phyloP scores from a whole-genome alignment of 2,113 vertebrate species.

The Grus americana region DNA sequence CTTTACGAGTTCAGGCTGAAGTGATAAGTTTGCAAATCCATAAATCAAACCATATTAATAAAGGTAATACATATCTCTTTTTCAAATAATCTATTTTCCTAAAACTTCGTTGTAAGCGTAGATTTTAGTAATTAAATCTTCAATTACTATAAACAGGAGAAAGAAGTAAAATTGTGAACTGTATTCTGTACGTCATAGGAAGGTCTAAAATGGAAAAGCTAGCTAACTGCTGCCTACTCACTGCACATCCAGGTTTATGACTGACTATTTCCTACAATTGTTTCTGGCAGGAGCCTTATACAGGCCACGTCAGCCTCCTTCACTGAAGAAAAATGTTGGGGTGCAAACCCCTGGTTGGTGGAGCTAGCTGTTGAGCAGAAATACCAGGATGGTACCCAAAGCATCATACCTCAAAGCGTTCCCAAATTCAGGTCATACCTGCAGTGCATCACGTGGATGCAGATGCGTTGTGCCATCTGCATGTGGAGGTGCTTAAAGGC shows the following conservation, averaged over 20 bases:
- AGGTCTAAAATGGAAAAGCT: neutral
- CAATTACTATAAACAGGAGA: neutral
- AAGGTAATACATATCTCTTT: conserved; percentile 41
- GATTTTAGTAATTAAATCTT: conserved; percentile 26
- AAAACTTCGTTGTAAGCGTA: neutral
- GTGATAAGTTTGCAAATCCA: conserved; percentile 52
- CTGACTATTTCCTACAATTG: neutral
- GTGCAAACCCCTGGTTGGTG: neutral
- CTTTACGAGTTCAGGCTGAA: conserved; percentile 78
- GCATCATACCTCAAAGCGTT: neutral
- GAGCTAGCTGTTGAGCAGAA: neutral
- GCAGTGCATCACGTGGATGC: accelerated
- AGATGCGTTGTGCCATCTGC: neutral
- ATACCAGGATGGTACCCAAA: neutral
- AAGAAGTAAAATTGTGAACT: conserved; percentile 8
- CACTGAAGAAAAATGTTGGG: neutral
- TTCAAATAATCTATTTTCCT: conserved; percentile 30
- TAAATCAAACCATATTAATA: conserved; percentile 50
- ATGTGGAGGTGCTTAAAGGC: neutral
- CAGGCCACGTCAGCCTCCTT: neutral
- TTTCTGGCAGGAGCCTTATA: neutral
- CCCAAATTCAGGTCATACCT: neutral
- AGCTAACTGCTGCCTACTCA: neutral
- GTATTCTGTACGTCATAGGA: neutral
- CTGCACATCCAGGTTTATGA: neutral